Conservation (phyloP, 2,113 vertebrate genomes). For the Castor canadensis region DNA sequence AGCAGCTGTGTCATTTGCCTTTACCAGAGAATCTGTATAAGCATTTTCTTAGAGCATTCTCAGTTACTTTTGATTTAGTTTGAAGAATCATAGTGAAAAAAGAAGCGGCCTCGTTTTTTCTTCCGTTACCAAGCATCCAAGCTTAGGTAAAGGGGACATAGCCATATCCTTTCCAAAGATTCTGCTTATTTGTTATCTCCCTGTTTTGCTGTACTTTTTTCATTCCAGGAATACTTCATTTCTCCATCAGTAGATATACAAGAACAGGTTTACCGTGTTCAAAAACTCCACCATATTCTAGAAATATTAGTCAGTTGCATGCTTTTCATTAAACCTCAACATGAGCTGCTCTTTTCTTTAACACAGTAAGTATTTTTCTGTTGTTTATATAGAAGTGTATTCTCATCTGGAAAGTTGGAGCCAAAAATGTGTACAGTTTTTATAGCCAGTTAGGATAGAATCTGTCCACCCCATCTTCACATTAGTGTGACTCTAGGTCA, state of each 20-base stretch:
- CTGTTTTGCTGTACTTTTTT: neutral
- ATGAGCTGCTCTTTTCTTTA: conserved; percentile 93
- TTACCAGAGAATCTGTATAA: neutral
- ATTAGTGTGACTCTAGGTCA: neutral
- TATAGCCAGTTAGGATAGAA: neutral
- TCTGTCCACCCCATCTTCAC: neutral
- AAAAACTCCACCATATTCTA: conserved; percentile 96
- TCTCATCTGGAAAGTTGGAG: conserved; percentile 22
- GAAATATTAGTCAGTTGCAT: conserved; percentile 92
- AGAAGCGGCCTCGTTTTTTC: too few relatives aligned
- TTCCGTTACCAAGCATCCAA: too few relatives aligned
- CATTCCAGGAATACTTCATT: conserved; percentile 91
- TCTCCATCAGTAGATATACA: conserved; percentile 90
- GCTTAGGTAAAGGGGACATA: neutral
- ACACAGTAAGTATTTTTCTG: conserved; percentile 88
- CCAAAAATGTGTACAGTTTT: neutral
- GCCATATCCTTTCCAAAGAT: neutral
- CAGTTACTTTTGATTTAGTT: neutral
- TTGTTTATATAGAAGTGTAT: neutral
- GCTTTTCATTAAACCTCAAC: conserved; percentile 90
- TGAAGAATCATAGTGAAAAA: neutral
- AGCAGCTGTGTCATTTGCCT: neutral
- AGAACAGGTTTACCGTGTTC: conserved; percentile 91
- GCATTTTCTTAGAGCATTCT: neutral
- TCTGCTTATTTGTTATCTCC: neutral